Percentiles rank a stretch among this genome's conserved stretches.
These are phyloP conservation scores for Spinus pinus DNA, from an alignment of 2,797 vertebrate genomes.

Conservation along the genomic window DNA sequence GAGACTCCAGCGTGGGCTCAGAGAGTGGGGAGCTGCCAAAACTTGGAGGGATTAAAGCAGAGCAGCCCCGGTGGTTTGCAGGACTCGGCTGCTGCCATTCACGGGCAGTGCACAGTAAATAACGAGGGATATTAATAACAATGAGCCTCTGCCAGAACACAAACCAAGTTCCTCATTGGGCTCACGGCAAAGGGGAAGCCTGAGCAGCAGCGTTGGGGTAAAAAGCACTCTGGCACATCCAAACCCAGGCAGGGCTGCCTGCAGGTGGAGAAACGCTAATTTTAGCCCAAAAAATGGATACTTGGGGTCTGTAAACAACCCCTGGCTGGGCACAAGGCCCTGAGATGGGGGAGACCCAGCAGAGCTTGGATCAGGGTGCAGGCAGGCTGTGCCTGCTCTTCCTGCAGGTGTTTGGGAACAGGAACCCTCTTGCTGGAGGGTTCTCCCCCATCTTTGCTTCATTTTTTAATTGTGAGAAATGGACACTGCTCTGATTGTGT, in stretches of 20 bases:
- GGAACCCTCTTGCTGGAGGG: not conserved
- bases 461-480: not conserved
- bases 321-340: not conserved
- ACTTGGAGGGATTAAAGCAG: not conserved
- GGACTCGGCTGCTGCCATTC: not conserved
- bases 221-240: not conserved
- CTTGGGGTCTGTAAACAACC: rapidly evolving
- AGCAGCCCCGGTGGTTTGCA: not conserved
- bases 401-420: not conserved
- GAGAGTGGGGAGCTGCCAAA: rapidly evolving
- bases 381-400: not conserved
- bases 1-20: rapidly evolving
- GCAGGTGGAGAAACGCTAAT: rapidly evolving
- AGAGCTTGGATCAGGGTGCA: not conserved
- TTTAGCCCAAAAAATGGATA: rapidly evolving
- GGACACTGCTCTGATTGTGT: not conserved
- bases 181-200: not conserved
- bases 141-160: not conserved
- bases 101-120: not conserved
- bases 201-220: not conserved
- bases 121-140: slow-evolving; percentile 42
- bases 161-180: not conserved
- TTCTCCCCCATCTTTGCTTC: not conserved
- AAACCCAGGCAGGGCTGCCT: not conserved
- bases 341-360: rapidly evolving